Base-by-base conservation (phyloP, 2,797 vertebrate species). In the Vespertilio murinus region DNA sequence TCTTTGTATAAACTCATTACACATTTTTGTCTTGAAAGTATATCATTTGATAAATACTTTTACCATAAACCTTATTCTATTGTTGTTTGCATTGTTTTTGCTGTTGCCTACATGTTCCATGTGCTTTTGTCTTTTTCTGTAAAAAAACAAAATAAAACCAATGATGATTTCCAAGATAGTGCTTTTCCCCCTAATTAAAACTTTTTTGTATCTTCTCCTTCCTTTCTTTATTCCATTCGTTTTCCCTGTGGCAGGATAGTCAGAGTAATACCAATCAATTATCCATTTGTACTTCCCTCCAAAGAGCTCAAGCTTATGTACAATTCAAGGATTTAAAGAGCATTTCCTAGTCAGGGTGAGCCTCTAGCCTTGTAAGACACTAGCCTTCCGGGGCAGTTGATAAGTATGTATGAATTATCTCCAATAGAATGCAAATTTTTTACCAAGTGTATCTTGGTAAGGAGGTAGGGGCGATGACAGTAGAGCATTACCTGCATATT, bases 371-470 rank as follows among this genome's bases (percentile, higher is more conserved):
- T 33, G 23, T 45, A 47, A 35, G 33, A 64, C 69, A 56, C 40
- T 64, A 81, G 64, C 28, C 82, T 82, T 35, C 47, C 23, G 20
- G 10, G n/a, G 20, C n/a, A 73, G 47, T 12, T 93, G 22, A 18
- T 84, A 81, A 83, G 23, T 91, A 28, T 54, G 17, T 79, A 16
- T 45, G 59, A 45, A 69, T 73, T 84, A 83, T 67, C 30, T 80
- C 52, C 59, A 93, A 74, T n/a, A 96, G 47, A 90, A 93, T 42
- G 65, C 30, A 87, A 77, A 90, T 81, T 18, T 91, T 38, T 70
- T 95, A 59, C 38, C 56, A 71, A 61, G 59, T 42, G 22, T 59
- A 67, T 12, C 30, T 40, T 71, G 54, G 82, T 70, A 75, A 94
- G 25, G 35, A 61, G 74, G 17, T 23, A 45, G 52, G 14, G 69